Base-by-base conservation (phyloP, 2,113 vertebrate genomes). In the Nothocercus nigrocapillus region DNA sequence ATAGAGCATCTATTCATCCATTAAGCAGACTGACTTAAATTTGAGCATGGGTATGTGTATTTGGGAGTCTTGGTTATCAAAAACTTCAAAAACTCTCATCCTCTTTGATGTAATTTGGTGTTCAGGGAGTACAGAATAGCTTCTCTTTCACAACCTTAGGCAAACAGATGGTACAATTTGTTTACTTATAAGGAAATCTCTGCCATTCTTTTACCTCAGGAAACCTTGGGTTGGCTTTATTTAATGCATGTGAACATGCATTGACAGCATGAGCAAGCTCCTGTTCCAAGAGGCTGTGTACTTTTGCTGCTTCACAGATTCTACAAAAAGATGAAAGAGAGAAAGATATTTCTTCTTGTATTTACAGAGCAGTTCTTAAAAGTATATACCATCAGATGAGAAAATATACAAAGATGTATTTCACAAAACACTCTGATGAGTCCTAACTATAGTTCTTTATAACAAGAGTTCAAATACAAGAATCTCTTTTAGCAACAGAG, bases 231-330 rank as follows among this genome's bases (percentile, higher is more conserved):
- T 99, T 99, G 66, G 99, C 99, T 98, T 99, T 99, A 97, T 99
- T 99, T 98, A 99, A 98, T 45, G 99, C 99, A n/a, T 99, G 99
- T 10, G 99, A 99, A 45, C 99, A 99, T 1, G 99, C 99, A 19
- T 99, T 99, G 56, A 99, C 99, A 3, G 99, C 99, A 9, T 99
- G 99, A 74, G 99, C 99, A 90, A 99, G 98, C 79, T 99, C 99
- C 95, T 99, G 99, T 94, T 99, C 99, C 85, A 99, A 90, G 16
- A 99, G 98, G 63, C 98, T 98, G 25, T 99, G 98, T 79, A 98
- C 98, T 93, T 99, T 99, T 63, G 99, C 99, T n/a, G 99, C 99
- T 74, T 99, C 99, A 95, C 99, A 99, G 94, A 99, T 99, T 96
- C 99, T 99, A 92, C 6, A 91, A 95, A 86, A 66, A 95, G 2